Base-by-base conservation (phyloP, 1,140 invertebrate genomes). In the Chlorops oryzae region DNA sequence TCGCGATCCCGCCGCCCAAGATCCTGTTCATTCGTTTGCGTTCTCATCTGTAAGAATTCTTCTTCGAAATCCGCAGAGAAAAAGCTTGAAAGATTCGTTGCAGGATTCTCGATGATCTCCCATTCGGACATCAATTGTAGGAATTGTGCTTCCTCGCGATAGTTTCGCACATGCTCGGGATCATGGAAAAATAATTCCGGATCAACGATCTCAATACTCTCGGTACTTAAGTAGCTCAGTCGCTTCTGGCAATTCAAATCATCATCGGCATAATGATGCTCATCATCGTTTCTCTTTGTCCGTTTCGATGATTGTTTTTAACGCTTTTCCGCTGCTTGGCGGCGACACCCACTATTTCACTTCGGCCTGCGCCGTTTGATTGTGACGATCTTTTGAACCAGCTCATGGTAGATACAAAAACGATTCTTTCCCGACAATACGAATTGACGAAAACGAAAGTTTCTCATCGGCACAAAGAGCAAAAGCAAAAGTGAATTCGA, bases 311-410 rank as follows among this genome's bases (percentile, higher is more conserved):
- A 7, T 22, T 3, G n/a, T 2, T 17, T 0, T 17, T 40, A 18
- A 15, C n/a, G 20, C 20, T 27, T 5, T 32, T 32, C 27, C n/a
- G 27, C n/a, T 32, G 27, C 27, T 32, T 32, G n/a, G 27, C 27
- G n/a, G 27, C 27, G n/a, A 9, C 27, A 32, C 27, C n/a, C n/a
- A 32, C 27, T 9, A 32, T 32, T 32, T 9, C 27, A 32, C 27
- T 32, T 50, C 21, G 63, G 62, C 57, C 79, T 75, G 34, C 77
- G 72, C 40, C 67, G 58, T 61, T 76, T 77, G 58, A 74, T 70
- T 35, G 72, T 73, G 73, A 80, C 76, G 74, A 78, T 73, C 68
- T 80, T 80, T 62, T 80, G 78, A 78, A 80, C 78, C 78, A 81
- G 61, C 70, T 80, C 78, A 79, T 80, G 77, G 54, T 74, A 67